These are phyloP conservation scores for Yoshiicerus persimilis DNA, from an alignment of 1,140 invertebrate species.

Conservation along the genomic window DNA sequence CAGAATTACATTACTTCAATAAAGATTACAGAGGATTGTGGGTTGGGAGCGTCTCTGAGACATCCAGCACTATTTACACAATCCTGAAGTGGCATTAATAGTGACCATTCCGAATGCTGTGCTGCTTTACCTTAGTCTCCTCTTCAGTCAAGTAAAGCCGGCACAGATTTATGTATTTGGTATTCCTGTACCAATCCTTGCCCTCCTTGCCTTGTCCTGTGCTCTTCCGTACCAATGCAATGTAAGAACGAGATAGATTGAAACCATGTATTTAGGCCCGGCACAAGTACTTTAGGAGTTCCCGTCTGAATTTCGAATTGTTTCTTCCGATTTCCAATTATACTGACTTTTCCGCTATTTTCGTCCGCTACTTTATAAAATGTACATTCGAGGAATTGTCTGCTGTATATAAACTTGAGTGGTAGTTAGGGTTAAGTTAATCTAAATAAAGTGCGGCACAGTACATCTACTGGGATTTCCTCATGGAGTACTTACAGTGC, in stretches of 20 bases:
- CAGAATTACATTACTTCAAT: conserved; percentile 26
- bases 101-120: conserved; percentile 6
- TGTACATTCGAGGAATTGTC: background rate
- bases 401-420: background rate
- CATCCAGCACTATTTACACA: conserved; percentile 20
- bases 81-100: conserved; percentile 24
- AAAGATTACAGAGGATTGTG: conserved; percentile 26
- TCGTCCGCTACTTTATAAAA: background rate
- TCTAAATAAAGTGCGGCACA: background rate
- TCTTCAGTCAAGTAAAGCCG: background rate
- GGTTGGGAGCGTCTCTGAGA: background rate
- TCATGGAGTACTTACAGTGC: background rate
- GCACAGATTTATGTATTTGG: conserved; percentile 26
- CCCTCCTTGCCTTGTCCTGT: background rate
- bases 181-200: background rate
- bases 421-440: background rate
- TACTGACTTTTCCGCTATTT: background rate
- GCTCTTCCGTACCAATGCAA: background rate
- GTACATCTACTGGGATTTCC: background rate
- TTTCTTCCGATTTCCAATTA: conserved; percentile 10
- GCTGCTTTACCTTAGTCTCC: background rate
- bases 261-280: background rate
- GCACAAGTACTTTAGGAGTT: background rate
- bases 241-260: background rate
- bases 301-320: background rate